Base-by-base conservation (phyloP, 2,888 invertebrate species). In the Agrilus biguttatus region DNA sequence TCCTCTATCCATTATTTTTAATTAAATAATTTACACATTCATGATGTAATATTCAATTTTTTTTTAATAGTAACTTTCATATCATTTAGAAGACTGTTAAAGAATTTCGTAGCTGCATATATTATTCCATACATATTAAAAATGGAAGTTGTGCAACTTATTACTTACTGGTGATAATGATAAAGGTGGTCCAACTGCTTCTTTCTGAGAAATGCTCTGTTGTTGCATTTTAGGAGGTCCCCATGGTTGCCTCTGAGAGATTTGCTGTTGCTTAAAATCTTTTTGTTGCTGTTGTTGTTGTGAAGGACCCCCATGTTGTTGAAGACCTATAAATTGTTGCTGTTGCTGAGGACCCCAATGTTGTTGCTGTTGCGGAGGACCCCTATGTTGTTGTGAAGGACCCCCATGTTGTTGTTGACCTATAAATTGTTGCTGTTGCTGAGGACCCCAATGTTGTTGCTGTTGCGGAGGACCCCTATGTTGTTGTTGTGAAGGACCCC, bases 331-430 rank as follows among this genome's bases (percentile, higher is more conserved):
- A n/a, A n/a, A n/a, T 21, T 42, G 43, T 17, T 36, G 46, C 14
- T 45, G 48, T 33, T 45, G 49, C 17, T 39, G 47, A 37, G 44
- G 45, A 6, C 37, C 34, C 17, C 41, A 39, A 10, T 23, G 45
- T 37, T 8, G 21, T 37, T 14, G 19, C 17, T 13, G 37, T 21
- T 38, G 21, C 6, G n/a, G 35, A 32, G 38, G 19, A 14, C 12
- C 33, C 19, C 17, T 32, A 28, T 12, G 37, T 14, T 19, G 36
- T 7, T 23, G 42, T 39, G 33, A 36, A 8, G 33, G 38, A 17
- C 23, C 45, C 19, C 33, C 37, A 17, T 17, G 4, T 4, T 17
- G 17, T 17, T 17, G 17, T 3, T 17, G 17, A n/a, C n/a, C n/a
- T n/a, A n/a, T n/a, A n/a, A n/a, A n/a, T 17, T 17, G 37, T 8